Evolutionary conservation across 37 sponge, comb jelly and placozoan species (phyloP).

Genomic region (Oopsacas minuta): DNA sequence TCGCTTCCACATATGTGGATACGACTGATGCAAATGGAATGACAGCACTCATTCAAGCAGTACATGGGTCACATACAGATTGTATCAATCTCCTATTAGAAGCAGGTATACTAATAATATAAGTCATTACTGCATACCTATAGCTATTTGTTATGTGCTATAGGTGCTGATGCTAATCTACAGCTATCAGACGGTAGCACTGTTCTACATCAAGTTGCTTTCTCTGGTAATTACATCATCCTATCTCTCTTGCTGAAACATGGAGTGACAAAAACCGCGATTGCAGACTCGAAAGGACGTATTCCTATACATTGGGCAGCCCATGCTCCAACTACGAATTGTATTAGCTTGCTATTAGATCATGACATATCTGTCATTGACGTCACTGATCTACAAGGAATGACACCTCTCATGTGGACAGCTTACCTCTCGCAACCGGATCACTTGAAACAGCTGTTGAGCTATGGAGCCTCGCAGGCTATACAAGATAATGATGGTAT

Average conservation of each 20-base stretch:
- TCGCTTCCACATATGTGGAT: constrained; percentile 25
- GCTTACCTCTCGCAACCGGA: constrained; percentile 48
- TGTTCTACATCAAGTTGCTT: constrained; percentile 55
- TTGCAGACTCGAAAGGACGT: constrained; percentile 31
- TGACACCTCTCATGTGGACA: constrained; percentile 85
- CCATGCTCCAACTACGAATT: constrained; percentile 31
- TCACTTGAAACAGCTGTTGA: constrained; percentile 28
- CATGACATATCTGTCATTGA: constrained; percentile 36
- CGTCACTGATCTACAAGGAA: constrained; percentile 36
- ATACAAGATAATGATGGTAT: constrained; percentile 58
- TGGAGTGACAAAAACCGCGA: background rate
- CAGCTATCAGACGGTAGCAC: constrained; percentile 47
- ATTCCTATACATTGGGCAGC: constrained; percentile 63
- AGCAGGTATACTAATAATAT: constrained; percentile 23
- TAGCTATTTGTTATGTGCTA: background rate
- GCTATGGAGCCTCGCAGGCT: constrained; percentile 37
- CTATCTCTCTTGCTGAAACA: background rate
- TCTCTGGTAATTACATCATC: constrained; percentile 18
- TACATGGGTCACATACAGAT: constrained; percentile 33
- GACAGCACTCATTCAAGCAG: constrained; percentile 79
- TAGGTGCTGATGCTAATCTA: background rate
- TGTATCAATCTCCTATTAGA: constrained; percentile 49
- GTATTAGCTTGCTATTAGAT: constrained; percentile 40
- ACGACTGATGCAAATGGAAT: constrained; percentile 47
- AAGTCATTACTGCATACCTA: background rate